phyloP scores from a whole-genome alignment of 2,113 vertebrate genomes.

The Stomatorhinus ivindoensis region DNA sequence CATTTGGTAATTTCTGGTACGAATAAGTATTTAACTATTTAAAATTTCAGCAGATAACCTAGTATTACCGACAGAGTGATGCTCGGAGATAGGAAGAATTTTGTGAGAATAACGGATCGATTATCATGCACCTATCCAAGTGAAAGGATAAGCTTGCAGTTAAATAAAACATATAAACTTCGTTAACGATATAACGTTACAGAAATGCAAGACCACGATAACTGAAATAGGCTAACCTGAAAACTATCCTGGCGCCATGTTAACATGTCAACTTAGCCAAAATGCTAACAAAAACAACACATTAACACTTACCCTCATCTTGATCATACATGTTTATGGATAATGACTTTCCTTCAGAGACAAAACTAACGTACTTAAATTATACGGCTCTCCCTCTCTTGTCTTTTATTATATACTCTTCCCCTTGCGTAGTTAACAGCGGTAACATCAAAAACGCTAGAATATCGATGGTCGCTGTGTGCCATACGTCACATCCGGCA shows the following conservation, averaged over 20 bases:
- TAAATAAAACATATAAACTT: not conserved
- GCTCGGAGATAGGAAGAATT: not conserved
- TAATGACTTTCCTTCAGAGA: not conserved
- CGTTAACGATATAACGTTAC: not conserved
- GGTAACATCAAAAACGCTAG: not conserved
- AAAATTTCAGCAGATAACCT: not conserved
- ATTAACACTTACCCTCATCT: slow-evolving; percentile 57
- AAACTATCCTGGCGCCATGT: slow-evolving; percentile 18
- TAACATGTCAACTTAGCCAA: not conserved
- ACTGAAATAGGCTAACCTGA: not conserved
- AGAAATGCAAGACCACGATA: not conserved
- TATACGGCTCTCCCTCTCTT: not conserved
- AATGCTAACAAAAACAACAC: not conserved
- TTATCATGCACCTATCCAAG: not conserved
- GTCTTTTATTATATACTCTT: not conserved
- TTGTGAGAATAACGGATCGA: not conserved
- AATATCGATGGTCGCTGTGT: not conserved
- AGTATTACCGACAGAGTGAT: not conserved
- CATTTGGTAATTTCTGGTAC: not conserved
- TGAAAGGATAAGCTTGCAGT: not conserved
- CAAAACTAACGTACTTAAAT: not conserved
- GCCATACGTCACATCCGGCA: not conserved
- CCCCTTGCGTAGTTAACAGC: not conserved
- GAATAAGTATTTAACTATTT: not conserved
- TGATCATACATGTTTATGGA: slow-evolving; percentile 61